Evolutionary conservation across 2,888 invertebrate species (phyloP).

Genomic region (Tridacna gigas): DNA sequence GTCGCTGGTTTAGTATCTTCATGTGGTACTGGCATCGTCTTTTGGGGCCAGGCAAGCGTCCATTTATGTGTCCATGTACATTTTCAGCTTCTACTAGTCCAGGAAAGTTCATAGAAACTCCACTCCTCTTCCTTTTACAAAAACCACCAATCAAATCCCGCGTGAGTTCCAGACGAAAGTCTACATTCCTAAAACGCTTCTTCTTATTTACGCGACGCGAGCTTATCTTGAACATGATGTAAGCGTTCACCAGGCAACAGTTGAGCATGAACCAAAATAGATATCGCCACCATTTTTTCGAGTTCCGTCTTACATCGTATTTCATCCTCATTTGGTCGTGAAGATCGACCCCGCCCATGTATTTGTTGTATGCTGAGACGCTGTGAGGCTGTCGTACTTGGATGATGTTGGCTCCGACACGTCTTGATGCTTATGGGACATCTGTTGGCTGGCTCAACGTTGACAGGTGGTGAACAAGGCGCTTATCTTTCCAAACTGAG

Average conservation of each 20-base stretch:
- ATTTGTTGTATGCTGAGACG: constrained; percentile 45
- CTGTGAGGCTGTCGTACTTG: constrained; percentile 44
- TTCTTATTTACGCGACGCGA: constrained; percentile 5
- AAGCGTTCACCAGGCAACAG: constrained; percentile 54
- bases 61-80: constrained; percentile 4
- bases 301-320: constrained; percentile 48
- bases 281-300: constrained; percentile 56
- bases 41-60: background rate
- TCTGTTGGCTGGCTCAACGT: constrained; percentile 47
- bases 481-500: no score
- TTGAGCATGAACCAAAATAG: constrained; percentile 52
- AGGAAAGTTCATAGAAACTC: background rate
- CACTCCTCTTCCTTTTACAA: background rate
- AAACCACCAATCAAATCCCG: constrained; percentile 18
- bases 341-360: constrained; percentile 61
- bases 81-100: constrained; percentile 3
- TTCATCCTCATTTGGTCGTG: constrained; percentile 54
- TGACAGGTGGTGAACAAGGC: constrained; percentile 34
- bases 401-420: constrained; percentile 26
- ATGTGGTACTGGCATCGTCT: background rate
- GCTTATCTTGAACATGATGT: constrained; percentile 25
- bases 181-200: constrained; percentile 2
- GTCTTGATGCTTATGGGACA: constrained; percentile 15
- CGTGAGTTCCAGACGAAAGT: constrained; percentile 23
- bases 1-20: no score